Base-by-base conservation (phyloP, 2,113 vertebrate species). In the Microcebus jonahi region DNA sequence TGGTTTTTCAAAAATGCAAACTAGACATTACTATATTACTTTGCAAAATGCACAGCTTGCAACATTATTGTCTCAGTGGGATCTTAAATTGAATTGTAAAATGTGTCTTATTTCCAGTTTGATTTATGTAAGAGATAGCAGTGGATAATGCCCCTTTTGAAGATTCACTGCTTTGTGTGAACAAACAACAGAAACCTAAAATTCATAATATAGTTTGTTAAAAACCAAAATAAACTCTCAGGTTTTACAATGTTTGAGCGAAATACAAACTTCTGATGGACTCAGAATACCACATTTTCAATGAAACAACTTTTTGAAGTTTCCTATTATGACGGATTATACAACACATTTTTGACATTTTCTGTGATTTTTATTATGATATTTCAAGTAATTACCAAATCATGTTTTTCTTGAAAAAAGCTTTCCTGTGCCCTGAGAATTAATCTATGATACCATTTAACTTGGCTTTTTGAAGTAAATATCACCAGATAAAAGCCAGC, bases 361-460 rank as follows among this genome's bases (percentile, higher is more conserved):
- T 98, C 98, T 98, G 96, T 99, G 98, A 99, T 98, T 99, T 98
- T 98, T 98, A 99, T 98, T 98, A 98, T 98, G 92, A 98, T 98
- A 99, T 98, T 99, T 98, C 97, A 98, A 98, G 98, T 99, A 99
- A 99, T 99, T 99, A 99, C 98, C 94, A 99, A 99, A 99, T 98
- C 98, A 97, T 98, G 98, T 98, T 99, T 98, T 98, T 97, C 98
- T 98, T 97, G 98, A 95, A 98, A 98, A 99, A 98, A 98, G 98
- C 98, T 98, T 98, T 97, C 98, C 98, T 98, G 98, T 99, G 98
- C 98, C 99, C 98, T 98, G 98, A 98, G 98, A 99, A 99, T 99
- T 99, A 99, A 99, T 99, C 99, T 99, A 99, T 99, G 99, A 99
- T 99, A 99, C 99, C 99, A 99, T 99, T 99, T 99, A 99, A 98